A percentile compares a stretch with the other conserved stretches of the same genome.
Conservation (phyloP, 1,140 invertebrate genomes). For the Megalopta genalis region DNA sequence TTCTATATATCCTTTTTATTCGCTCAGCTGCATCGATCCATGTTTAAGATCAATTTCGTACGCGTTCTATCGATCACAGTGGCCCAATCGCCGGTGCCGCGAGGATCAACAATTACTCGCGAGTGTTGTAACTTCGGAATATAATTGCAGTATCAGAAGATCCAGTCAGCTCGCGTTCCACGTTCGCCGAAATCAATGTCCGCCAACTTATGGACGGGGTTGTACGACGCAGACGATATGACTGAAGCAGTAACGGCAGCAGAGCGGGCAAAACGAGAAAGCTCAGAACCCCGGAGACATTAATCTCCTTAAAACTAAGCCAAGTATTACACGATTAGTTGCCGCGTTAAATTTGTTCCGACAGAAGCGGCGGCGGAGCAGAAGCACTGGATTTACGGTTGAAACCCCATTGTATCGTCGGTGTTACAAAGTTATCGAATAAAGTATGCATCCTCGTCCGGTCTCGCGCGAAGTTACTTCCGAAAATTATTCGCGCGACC, state of each 20-base stretch:
- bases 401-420: constrained; percentile 23
- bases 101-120: too few relatives aligned
- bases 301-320: constrained; percentile 52
- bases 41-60: too few relatives aligned
- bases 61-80: too few relatives aligned
- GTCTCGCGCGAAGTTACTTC: constrained; percentile 7
- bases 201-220: too few relatives aligned
- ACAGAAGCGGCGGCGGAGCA: neutral
- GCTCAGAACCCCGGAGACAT: constrained; percentile 8
- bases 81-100: too few relatives aligned
- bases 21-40: too few relatives aligned
- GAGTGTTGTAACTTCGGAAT: too few relatives aligned
- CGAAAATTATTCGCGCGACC: constrained; percentile 31
- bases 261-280: neutral
- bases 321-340: constrained; percentile 53
- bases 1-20: too few relatives aligned
- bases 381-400: constrained; percentile 35
- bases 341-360: constrained; percentile 44
- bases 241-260: neutral
- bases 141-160: too few relatives aligned
- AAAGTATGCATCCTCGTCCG: constrained; percentile 22
- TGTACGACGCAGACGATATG: neutral
- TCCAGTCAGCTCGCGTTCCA: too few relatives aligned
- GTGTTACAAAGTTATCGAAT: constrained; percentile 46
- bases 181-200: too few relatives aligned